A percentile compares a stretch with the other conserved stretches of the same genome.
Evolutionary conservation across 1,140 invertebrate genomes (phyloP).

Genomic region (Aradophagus sp.): DNA sequence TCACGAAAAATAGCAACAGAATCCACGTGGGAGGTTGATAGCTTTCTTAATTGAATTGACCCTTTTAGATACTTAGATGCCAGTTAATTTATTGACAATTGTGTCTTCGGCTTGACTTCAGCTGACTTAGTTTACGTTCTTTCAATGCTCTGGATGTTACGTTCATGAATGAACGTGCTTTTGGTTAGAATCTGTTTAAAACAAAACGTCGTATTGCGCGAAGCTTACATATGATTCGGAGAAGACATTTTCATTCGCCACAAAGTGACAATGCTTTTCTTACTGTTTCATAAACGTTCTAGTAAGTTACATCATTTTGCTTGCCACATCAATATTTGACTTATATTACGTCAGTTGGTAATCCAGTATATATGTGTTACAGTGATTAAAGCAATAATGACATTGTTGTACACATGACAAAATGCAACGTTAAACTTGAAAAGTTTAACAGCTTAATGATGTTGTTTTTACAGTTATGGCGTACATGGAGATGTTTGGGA

Average conservation of each 20-base stretch:
- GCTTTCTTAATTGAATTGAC: slow-evolving; percentile 62
- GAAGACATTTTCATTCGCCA: slow-evolving; percentile 19
- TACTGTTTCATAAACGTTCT: slow-evolving; percentile 57
- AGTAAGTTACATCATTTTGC: slow-evolving; percentile 58
- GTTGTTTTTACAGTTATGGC: slow-evolving; percentile 86
- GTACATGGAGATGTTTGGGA: slow-evolving; percentile 96
- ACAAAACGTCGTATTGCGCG: slow-evolving; percentile 16
- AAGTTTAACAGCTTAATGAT: too few species aligned
- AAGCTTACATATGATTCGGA: slow-evolving; percentile 14
- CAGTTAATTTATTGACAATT: slow-evolving; percentile 53
- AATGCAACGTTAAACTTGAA: too few species aligned
- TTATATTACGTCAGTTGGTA: slow-evolving; percentile 9
- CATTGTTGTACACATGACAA: too few species aligned
- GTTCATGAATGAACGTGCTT: slow-evolving; percentile 7
- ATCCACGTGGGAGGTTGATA: slow-evolving; percentile 53
- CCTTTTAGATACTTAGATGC: slow-evolving; percentile 53
- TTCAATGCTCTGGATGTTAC: slow-evolving; percentile 17
- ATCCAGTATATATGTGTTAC: slow-evolving; percentile 28
- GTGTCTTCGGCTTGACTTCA: slow-evolving; percentile 27
- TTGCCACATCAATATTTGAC: slow-evolving; percentile 24
- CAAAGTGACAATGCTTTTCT: slow-evolving; percentile 41
- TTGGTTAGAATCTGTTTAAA: slow-evolving; percentile 4
- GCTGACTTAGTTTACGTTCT: slow-evolving; percentile 50
- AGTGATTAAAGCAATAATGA: slow-evolving; percentile 16
- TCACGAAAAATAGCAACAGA: too few species aligned